Evolutionary conservation across 2,113 vertebrate genomes (phyloP), one percentile per base, ranked within the genome.

Genomic region (Trogon melanurus): DNA sequence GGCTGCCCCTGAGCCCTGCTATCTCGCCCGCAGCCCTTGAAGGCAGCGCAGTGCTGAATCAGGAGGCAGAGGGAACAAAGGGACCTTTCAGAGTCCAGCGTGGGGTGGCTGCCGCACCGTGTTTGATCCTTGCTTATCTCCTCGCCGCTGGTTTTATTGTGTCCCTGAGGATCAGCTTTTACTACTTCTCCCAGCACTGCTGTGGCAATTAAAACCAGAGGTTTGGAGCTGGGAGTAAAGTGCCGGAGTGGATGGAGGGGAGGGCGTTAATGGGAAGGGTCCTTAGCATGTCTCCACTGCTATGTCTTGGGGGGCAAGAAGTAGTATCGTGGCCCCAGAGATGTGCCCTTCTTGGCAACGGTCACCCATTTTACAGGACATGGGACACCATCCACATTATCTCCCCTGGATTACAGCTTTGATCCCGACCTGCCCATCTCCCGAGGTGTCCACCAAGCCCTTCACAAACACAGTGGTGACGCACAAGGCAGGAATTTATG

Each of bases 51-150:
- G 64, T 11, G 5, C 95, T 69, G 65, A 38, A 85, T 20, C 88
- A 72, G 93, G 80, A 96, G 94, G 85, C 82, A 89, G 61, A 2
- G 2, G 69, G 88, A 97, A 97, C 97, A 97, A 97, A 97, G 93
- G 67, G 48, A 71, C 91, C 96, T 97, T 97, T 97, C 73, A 97
- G 85, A 95, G 86, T 72, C 73, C 81, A 16, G 84, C 14, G 5
- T 1, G 29, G 66, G 91, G 76, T 69, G 86, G 89, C 78, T 82
- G 93, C 91, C 11, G 91, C 84, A 0, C 50, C 1, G 57, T 58
- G 93, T 96, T 97, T 96, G 95, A 97, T 96, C 94, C 53, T 57
- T 1, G 62, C 93, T 97, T 97, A 97, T 97, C 96, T 95, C 32
- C 57, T 79, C 73, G 47, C n/a, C 1, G 1, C 71, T 92, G 70